Base-by-base conservation (phyloP, 92 coral and sea anemone species). In the Paramuricea clavata region DNA sequence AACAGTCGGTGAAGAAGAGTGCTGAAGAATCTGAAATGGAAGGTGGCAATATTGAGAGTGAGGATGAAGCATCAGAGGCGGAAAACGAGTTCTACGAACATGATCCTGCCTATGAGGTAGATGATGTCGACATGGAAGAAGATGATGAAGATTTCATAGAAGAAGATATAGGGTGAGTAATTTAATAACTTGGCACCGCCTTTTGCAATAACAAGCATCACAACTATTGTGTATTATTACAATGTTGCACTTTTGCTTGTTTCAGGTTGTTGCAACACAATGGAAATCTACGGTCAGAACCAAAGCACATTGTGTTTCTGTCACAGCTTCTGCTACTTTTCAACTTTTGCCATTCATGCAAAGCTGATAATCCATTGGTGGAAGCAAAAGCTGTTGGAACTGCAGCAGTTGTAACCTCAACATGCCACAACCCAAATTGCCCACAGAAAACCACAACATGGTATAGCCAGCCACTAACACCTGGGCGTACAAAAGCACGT, bases 241-340 rank as follows among this genome's bases (percentile, higher is more conserved):
- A 26, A 6, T 5, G 6, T 60, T 19, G n/a, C n/a, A n/a, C n/a
- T n/a, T n/a, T n/a, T 65, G 28, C 33, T 26, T 65, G 73, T 65
- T 10, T 16, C 34, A 26, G 41, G 33, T 26, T 32, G 6, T 65
- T 65, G 33, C 73, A 65, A n/a, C 6, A 2, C 33, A 16, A 26
- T n/a, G 73, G 41, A 26, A 65, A 65, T 65, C 41, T 11, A 26
- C 33, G 73, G 19, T 3, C 73, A 1, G 35, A 65, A 65, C 73
- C 73, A 12, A 65, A 65, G 25, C 41, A 26, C 73, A 65, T 65
- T 65, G 73, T 65, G 33, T 65, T 65, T 32, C 41, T 65, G 13
- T 26, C 73, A 65, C 33, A 32, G 35, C 73, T 65, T 65, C 16
- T 65, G 34, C 12, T 65, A 4, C 73, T 65, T 2, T 65, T 65